Conservation (phyloP, 35 echinoderm and acorn worm species). For the Ophiothrix spiculata region DNA sequence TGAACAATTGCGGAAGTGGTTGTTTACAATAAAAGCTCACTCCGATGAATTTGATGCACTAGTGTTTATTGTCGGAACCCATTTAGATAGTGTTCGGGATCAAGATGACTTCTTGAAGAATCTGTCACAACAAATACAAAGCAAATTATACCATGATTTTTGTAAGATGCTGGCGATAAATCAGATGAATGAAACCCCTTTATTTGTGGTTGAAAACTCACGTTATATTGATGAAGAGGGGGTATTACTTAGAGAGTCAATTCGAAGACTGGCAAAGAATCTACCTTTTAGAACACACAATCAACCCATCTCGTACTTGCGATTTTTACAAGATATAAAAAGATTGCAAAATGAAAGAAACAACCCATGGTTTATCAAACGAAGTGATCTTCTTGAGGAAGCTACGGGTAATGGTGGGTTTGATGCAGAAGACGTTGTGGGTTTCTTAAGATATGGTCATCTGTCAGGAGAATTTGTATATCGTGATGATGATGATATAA, state of each 20-base stretch:
- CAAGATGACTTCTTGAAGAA: not conserved
- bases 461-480: conserved; percentile 34
- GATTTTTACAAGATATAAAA: not conserved
- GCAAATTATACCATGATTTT: conserved; percentile 25
- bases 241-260: not conserved
- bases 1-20: conserved; percentile 13
- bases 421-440: not conserved
- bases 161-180: conserved; percentile 31
- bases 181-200: not conserved
- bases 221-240: conserved; percentile 14
- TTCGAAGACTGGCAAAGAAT: not conserved
- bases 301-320: conserved; percentile 17
- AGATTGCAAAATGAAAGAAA: not conserved
- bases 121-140: not conserved
- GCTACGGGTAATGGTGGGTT: not conserved
- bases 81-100: conserved; percentile 18
- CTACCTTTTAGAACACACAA: not conserved
- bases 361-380: not conserved
- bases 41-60: conserved; percentile 18
- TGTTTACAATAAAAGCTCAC: conserved; percentile 23
- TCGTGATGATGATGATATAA: conserved; percentile 22
- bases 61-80: conserved; percentile 41
- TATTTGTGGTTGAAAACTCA: conserved; percentile 36
- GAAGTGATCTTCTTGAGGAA: not conserved
- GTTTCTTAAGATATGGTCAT: not conserved